Evolutionary conservation across 2,888 invertebrate species (phyloP), one percentile per base, ranked within the genome.

Genomic region (Noctua pronuba): DNA sequence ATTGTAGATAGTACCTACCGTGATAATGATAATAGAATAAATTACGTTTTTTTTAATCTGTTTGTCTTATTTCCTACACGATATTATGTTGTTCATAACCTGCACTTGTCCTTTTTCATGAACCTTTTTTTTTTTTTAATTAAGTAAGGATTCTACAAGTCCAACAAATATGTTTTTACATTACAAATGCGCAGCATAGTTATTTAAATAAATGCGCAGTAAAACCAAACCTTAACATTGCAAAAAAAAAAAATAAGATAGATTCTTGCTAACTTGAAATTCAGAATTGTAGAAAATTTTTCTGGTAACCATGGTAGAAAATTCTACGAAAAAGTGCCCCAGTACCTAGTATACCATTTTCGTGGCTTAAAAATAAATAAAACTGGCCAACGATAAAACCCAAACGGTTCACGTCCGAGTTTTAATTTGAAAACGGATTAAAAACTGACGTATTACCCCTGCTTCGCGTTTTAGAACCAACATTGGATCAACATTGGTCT

Each of bases 371-470:
- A 82, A 80, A 85, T 86, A 90, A 87, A 83, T 82, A 87, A 86
- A 84, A 89, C 82, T 83, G 87, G 85, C 84, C 73, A 85, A 80
- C 85, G 83, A 86, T 87, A 89, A 90, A 90, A 89, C 84, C 82
- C 81, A 88, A 91, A 86, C 89, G 84, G 82, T 90, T 89, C 93
- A 92, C 94, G 94, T 92, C 86, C 90, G 88, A 86, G 89, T 91
- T 94, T 94, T 92, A 93, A 94, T 93, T 93, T 93, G 89, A 90
- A 91, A 91, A 90, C 88, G 90, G 91, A 93, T 93, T 93, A 92
- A 91, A 91, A 91, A 92, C 91, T 92, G 91, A 92, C 90, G 90
- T 91, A 91, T 92, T 91, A 91, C 82, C 81, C 74, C 49, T 79
- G 88, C 74, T 80, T 82, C 75, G 68, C 74, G 79, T 85, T 64